Evolutionary conservation across 2,888 invertebrate genomes (phyloP).

Genomic region (Hedya salicella): DNA sequence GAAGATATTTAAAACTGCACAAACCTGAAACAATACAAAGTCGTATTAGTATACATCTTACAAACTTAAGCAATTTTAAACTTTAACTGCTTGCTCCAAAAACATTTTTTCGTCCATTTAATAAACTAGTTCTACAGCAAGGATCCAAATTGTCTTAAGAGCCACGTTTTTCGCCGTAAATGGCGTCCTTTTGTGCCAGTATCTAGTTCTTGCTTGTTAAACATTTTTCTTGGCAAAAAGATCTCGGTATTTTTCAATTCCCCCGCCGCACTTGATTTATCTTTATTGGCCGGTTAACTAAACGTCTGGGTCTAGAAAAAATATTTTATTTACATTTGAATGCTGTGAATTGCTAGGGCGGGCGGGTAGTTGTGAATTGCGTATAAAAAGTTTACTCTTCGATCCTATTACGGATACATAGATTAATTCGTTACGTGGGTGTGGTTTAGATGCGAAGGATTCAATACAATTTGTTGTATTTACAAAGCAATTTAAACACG

Average conservation of each 20-base stretch:
- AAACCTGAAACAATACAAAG: slow-evolving; percentile 26
- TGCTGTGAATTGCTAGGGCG: slow-evolving; percentile 60
- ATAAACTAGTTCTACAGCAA: neutral
- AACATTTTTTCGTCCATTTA: neutral
- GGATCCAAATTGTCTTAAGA: neutral
- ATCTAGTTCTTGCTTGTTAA: slow-evolving; percentile 38
- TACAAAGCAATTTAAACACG: too few species aligned
- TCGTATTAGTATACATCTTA: neutral
- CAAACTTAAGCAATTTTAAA: slow-evolving; percentile 12
- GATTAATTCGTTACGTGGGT: too few species aligned
- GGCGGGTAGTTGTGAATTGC: slow-evolving; percentile 48
- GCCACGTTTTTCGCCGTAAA: neutral
- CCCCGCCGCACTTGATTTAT: slow-evolving; percentile 40
- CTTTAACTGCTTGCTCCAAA: slow-evolving; percentile 3
- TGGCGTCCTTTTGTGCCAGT: neutral
- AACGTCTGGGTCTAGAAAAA: slow-evolving; percentile 53
- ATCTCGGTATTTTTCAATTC: slow-evolving; percentile 41
- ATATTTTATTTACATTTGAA: slow-evolving; percentile 72
- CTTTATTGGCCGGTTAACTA: slow-evolving; percentile 44
- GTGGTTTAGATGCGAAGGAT: too few species aligned
- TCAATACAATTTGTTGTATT: too few species aligned
- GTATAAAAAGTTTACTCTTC: neutral
- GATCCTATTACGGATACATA: too few species aligned
- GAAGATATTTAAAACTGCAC: slow-evolving; percentile 19
- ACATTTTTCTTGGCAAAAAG: slow-evolving; percentile 42